Conservation (phyloP, 2,113 vertebrate species). For the Henicopernis longicauda region DNA sequence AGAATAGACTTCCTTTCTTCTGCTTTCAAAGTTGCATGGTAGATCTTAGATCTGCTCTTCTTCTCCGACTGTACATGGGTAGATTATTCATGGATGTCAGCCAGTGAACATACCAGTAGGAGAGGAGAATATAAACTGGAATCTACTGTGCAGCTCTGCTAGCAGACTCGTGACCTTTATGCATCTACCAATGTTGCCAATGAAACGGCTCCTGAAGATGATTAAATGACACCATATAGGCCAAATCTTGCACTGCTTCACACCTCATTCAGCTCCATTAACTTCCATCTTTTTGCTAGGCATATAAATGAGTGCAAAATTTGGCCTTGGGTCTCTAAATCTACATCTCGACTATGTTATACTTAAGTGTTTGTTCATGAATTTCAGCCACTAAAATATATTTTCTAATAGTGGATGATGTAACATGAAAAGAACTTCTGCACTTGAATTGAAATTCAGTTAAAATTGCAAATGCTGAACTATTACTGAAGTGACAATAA, state of each 20-base stretch:
- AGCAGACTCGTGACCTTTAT: conserved; percentile 7
- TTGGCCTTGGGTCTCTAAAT: not conserved
- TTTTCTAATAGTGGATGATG: not conserved
- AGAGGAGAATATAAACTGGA: conserved; percentile 12
- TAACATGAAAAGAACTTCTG: conserved; percentile 4
- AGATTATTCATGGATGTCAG: conserved; percentile 16
- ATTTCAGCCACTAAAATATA: not conserved
- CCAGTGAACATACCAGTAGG: not conserved
- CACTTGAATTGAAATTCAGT: not conserved
- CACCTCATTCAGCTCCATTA: conserved; percentile 21
- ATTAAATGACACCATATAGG: not conserved
- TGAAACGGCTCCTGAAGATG: not conserved
- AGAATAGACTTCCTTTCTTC: conserved; percentile 27
- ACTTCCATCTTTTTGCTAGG: not conserved
- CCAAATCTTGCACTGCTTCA: conserved; percentile 15
- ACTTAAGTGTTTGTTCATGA: not conserved
- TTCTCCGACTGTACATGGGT: not conserved
- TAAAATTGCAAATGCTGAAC: not conserved
- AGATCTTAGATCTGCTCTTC: not conserved
- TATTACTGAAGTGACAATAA: not conserved
- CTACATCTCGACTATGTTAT: not conserved
- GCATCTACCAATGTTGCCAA: not conserved
- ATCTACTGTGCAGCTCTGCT: conserved; percentile 18
- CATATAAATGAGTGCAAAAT: conserved; percentile 4
- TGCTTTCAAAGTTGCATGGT: conserved; percentile 23